Conservation (phyloP, 2,888 invertebrate species). For the Gryllus longicercus region DNA sequence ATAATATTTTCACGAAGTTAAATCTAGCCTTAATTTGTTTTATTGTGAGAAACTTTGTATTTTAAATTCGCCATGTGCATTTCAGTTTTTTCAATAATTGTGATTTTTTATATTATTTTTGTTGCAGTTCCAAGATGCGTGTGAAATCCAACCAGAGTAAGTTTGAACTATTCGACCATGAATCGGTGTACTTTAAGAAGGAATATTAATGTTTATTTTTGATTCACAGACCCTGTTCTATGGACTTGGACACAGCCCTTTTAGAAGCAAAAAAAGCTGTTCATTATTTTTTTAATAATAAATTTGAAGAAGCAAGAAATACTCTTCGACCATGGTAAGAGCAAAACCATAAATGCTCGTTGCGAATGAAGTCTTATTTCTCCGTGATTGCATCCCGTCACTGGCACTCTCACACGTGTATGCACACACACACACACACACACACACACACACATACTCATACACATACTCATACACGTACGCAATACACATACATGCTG, state of each 20-base stretch:
- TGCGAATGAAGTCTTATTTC: too few relatives aligned
- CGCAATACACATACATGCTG: too few relatives aligned
- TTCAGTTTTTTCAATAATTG: neutral
- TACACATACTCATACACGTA: too few relatives aligned
- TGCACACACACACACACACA: too few relatives aligned
- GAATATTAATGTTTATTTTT: too few relatives aligned
- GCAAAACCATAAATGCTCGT: too few relatives aligned
- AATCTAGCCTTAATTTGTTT: neutral
- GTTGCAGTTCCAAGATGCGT: conserved; percentile 55
- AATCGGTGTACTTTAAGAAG: too few relatives aligned
- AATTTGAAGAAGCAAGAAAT: conserved; percentile 74
- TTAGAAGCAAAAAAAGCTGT: conserved; percentile 76
- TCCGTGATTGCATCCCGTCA: too few relatives aligned
- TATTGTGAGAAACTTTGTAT: neutral
- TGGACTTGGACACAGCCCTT: conserved; percentile 66
- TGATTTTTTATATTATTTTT: conserved; percentile 29
- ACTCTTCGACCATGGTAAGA: conserved; percentile 75
- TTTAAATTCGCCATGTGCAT: neutral
- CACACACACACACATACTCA: too few relatives aligned
- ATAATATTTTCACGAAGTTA: too few relatives aligned
- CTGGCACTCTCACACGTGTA: too few relatives aligned
- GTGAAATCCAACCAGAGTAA: conserved; percentile 49
- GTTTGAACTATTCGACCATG: conserved; percentile 33
- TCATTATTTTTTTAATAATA: conserved; percentile 89
- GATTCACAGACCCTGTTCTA: conserved; percentile 43